Percentiles rank a stretch among this genome's conserved stretches.
These are phyloP conservation scores for Picathartes gymnocephalus DNA, from an alignment of 2,113 vertebrate genomes.

Conservation along the genomic window DNA sequence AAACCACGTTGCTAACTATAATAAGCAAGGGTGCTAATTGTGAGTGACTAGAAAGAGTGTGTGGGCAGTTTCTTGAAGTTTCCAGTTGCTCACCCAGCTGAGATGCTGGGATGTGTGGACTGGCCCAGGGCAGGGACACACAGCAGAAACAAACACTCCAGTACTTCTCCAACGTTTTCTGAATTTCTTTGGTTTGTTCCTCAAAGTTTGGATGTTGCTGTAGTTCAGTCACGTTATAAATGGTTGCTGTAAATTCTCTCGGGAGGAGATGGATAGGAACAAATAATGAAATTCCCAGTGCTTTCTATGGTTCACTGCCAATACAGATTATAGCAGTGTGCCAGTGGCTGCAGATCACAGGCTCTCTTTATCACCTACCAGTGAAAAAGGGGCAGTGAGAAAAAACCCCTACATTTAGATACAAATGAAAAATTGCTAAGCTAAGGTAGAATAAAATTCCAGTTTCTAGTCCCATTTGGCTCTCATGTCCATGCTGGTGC, in stretches of 20 bases:
- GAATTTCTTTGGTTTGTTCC: not conserved
- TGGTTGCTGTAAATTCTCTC: not conserved
- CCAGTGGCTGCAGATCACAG: not conserved
- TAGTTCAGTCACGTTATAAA: not conserved
- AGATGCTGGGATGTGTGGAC: not conserved
- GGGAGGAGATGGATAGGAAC: not conserved
- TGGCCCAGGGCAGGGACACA: not conserved
- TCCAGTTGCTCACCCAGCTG: not conserved
- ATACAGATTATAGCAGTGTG: not conserved
- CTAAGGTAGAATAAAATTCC: not conserved
- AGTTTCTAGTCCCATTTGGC: not conserved
- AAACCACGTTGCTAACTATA: not conserved
- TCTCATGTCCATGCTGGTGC: not conserved
- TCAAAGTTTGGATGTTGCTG: not conserved
- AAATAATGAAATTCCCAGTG: not conserved
- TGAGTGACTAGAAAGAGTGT: not conserved
- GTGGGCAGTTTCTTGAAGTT: not conserved
- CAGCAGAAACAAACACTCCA: not conserved
- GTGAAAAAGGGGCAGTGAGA: not conserved
- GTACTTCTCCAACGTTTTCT: not conserved
- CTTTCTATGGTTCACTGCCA: not conserved
- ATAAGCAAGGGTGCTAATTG: not conserved
- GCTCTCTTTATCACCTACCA: not conserved
- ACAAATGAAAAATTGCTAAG: not conserved
- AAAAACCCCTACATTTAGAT: not conserved